Percentiles rank a stretch among this genome's conserved stretches.
These are phyloP conservation scores for Sitophilus oryzae DNA, from an alignment of 1,140 invertebrate species.

Conservation along the genomic window DNA sequence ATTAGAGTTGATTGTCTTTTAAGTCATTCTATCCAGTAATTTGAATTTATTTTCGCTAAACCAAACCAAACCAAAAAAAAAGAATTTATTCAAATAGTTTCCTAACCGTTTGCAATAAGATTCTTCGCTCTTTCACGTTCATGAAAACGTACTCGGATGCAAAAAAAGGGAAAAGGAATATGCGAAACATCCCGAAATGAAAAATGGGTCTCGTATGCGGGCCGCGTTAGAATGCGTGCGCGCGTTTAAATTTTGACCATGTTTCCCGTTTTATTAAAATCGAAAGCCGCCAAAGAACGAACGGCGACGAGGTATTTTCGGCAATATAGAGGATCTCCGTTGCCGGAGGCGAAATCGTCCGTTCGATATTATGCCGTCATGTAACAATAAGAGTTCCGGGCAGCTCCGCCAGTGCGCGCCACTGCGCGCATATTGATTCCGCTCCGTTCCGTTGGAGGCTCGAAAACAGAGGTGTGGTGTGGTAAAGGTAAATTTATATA, in stretches of 20 bases:
- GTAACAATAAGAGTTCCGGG: slow-evolving; percentile 34
- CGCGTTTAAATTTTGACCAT: slow-evolving; percentile 1
- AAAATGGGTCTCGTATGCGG: not conserved
- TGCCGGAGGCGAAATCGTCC: slow-evolving; percentile 22
- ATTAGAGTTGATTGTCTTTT: no score
- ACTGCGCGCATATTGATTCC: slow-evolving; percentile 35
- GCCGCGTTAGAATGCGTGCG: not conserved
- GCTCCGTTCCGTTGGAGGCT: slow-evolving; percentile 23
- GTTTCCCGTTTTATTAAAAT: slow-evolving; percentile 11
- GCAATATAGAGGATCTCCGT: slow-evolving; percentile 18
- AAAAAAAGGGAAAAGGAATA: not conserved
- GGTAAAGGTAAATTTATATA: no score
- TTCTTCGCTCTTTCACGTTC: not conserved
- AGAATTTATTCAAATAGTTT: not conserved
- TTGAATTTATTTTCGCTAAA: no score
- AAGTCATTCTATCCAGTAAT: no score
- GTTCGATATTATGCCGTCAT: slow-evolving; percentile 25
- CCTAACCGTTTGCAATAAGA: not conserved
- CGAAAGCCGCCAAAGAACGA: not conserved
- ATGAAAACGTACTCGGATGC: not conserved
- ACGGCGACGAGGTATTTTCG: slow-evolving; percentile 13
- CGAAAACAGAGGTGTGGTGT: not conserved
- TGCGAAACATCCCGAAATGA: not conserved
- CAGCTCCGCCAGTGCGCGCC: slow-evolving; percentile 35
- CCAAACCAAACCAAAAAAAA: no score